These are phyloP conservation scores for Endotricha flammealis DNA, from an alignment of 2,888 invertebrate species.

Conservation along the genomic window DNA sequence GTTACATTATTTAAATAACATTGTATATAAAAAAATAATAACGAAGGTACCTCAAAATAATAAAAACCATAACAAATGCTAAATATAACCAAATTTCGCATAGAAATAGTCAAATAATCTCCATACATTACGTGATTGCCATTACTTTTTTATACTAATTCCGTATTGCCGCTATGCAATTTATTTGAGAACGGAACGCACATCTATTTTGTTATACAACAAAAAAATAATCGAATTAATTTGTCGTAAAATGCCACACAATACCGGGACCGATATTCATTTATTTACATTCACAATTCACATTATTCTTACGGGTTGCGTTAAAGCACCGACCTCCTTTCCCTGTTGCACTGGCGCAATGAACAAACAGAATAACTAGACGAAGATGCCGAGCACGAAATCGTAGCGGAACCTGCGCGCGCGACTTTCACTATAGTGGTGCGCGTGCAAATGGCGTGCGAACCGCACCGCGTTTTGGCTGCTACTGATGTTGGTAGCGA, in stretches of 20 bases:
- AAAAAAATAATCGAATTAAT: conserved; percentile 5
- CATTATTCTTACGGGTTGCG: conserved; percentile 53
- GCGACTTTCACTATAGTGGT: conserved; percentile 66
- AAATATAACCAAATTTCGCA: no score
- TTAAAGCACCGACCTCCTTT: conserved; percentile 72
- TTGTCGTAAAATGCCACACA: conserved; percentile 47
- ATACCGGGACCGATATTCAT: conserved; percentile 40
- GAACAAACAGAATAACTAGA: conserved; percentile 73
- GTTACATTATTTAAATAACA: background rate
- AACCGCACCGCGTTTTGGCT: conserved; percentile 56
- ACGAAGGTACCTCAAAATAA: conserved; percentile 17
- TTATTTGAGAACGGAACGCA: no score
- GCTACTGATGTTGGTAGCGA: conserved; percentile 48
- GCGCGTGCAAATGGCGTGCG: conserved; percentile 59
- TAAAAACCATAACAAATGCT: no score
- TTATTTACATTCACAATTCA: conserved; percentile 45
- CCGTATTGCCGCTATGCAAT: no score
- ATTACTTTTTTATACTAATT: no score
- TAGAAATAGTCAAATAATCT: no score
- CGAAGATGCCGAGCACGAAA: conserved; percentile 68
- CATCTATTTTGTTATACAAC: conserved; percentile 1
- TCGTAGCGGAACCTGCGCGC: conserved; percentile 64
- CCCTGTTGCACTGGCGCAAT: conserved; percentile 73
- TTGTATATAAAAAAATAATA: background rate
- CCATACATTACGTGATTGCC: no score